Base-by-base conservation (phyloP, 1,140 invertebrate genomes). In the Drosophila pseudoobscura region DNA sequence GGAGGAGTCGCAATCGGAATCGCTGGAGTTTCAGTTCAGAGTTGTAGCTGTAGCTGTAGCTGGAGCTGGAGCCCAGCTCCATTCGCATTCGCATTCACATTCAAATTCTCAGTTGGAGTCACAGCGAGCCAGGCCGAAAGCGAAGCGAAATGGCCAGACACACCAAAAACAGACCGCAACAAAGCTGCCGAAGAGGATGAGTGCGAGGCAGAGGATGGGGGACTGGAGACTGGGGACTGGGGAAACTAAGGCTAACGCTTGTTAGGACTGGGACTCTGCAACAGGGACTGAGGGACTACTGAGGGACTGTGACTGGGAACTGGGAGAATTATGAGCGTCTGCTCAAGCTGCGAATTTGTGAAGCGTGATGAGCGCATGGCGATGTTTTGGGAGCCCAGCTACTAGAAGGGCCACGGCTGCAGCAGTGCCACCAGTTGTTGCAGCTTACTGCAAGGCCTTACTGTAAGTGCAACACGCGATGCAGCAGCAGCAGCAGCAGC, bases 321-420 rank as follows among this genome's bases (percentile, higher is more conserved):
- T 82, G 75, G 68, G 78, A 88, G 78, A 88, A 87, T 87, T 87
- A 78, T 87, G 83, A 85, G 74, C 75, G 54, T 61, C 66, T 83
- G 80, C 72, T 71, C 80, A 85, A 88, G 83, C 83, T 88, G 83
- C 68, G 84, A 88, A 88, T 66, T 88, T 88, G 83, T 88, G 83
- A 88, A 88, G 83, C 83, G 83, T 88, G 83, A 89, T 88, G 83
- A 76, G 82, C 78, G 73, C 76, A 85, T 53, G 73, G 62, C 65
- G 35, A 13, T 39, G 35, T 39, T 29, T 15, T 69, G 57, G 53
- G 41, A 45, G 24, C 44, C 41, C 17, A 24, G 15, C 29, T 26
- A 20, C 47, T 60, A 52, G 44, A 35, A 56, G 41, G 22, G 44
- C 24, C 31, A 17, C 31, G 20, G n/a, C 44, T 9, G 31, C 41